phyloP scores from a whole-genome alignment of 2,797 vertebrate genomes.

The Nasua narica region DNA sequence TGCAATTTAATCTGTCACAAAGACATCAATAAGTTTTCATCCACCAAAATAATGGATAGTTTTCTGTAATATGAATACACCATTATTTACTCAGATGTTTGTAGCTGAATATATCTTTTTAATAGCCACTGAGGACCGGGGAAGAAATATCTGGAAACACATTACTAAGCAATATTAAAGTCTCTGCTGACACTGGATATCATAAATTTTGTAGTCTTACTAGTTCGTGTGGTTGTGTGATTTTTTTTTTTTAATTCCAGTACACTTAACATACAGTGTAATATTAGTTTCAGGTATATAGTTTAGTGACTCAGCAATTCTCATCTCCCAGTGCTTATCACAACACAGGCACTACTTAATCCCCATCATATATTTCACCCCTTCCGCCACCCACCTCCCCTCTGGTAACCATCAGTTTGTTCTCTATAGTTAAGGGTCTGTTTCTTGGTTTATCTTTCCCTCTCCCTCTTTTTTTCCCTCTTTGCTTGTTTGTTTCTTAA shows the following conservation, averaged over 20 bases:
- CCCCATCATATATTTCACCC: background rate
- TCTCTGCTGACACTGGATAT: background rate
- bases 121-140: background rate
- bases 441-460: background rate
- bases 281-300: background rate
- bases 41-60: background rate
- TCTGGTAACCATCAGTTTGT: background rate
- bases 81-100: background rate
- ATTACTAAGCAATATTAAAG: background rate
- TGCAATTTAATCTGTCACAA: background rate
- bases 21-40: background rate
- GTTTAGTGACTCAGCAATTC: background rate
- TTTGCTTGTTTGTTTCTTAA: background rate
- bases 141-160: background rate
- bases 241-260: background rate
- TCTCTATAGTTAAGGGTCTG: background rate
- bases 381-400: background rate
- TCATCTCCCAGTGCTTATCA: background rate
- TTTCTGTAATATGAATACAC: background rate
- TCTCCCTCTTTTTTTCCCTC: background rate
- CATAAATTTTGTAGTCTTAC: background rate
- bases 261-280: background rate
- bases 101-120: background rate
- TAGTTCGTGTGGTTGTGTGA: background rate
- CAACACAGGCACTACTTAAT: background rate